Evolutionary conservation across 2,797 vertebrate genomes (phyloP).

Genomic region (Chromis chromis): DNA sequence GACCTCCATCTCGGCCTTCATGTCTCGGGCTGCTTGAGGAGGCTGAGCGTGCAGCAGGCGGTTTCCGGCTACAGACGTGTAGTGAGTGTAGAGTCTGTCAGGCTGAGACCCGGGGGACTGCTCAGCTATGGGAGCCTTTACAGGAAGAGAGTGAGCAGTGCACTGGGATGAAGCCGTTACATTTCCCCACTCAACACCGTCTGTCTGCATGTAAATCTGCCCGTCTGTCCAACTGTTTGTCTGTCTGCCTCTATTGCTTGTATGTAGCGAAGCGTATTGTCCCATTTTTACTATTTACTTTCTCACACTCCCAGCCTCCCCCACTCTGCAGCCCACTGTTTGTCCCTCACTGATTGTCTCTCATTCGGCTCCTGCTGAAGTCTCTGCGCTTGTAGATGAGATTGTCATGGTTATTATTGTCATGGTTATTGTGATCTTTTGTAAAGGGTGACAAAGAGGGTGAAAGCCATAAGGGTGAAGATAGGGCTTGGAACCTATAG

Average conservation of each 20-base stretch:
- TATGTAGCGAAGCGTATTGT: constrained; percentile 46
- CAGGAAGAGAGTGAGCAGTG: constrained; percentile 50
- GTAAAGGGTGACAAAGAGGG: constrained; percentile 64
- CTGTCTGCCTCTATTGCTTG: constrained; percentile 36
- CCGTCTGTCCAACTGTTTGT: constrained; percentile 42
- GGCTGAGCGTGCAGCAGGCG: constrained; percentile 32
- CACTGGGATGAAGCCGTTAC: constrained; percentile 44
- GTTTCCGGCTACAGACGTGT: constrained; percentile 55
- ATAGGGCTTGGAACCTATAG: constrained; percentile 42
- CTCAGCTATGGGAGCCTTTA: constrained; percentile 61
- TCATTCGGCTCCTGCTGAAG: constrained; percentile 55
- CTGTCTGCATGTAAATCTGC: constrained; percentile 57
- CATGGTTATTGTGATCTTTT: constrained; percentile 77
- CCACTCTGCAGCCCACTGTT: constrained; percentile 57
- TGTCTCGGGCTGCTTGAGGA: constrained; percentile 45
- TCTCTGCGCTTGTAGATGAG: constrained; percentile 70
- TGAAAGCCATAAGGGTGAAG: constrained; percentile 60
- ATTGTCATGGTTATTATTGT: constrained; percentile 80
- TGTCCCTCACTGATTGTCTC: constrained; percentile 73
- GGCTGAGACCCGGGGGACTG: constrained; percentile 51
- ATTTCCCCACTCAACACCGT: constrained; percentile 36
- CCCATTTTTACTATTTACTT: constrained; percentile 77
- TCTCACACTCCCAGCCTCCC: constrained; percentile 72
- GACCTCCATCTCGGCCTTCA: constrained; percentile 46
- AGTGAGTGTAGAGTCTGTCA: constrained; percentile 58